Evolutionary conservation across 2,797 vertebrate species (phyloP).

Genomic region (Amazona finschi): DNA sequence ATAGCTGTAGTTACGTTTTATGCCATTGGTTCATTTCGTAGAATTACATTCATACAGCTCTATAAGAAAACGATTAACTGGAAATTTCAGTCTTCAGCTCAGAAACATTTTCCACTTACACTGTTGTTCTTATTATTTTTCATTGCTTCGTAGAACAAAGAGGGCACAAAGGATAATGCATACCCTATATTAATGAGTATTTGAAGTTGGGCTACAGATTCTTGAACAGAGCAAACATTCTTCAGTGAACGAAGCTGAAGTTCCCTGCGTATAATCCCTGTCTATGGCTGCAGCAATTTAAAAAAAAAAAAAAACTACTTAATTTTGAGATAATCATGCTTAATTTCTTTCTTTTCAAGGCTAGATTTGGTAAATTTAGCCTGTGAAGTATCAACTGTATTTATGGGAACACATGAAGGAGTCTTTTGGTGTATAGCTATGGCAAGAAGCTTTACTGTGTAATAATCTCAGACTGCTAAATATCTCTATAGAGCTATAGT

Average conservation of each 20-base stretch:
- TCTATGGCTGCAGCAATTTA: background rate
- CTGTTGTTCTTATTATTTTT: background rate
- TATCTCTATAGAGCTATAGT: background rate
- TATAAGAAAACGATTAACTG: background rate
- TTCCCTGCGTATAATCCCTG: background rate
- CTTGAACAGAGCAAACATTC: background rate
- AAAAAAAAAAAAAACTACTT: background rate
- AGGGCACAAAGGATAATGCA: background rate
- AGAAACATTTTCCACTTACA: background rate
- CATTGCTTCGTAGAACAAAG: background rate
- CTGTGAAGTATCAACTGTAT: background rate
- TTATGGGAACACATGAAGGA: background rate
- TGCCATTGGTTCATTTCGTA: background rate
- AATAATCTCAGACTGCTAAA: background rate
- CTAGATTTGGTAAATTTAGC: background rate
- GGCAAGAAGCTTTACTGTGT: background rate
- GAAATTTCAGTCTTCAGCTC: background rate
- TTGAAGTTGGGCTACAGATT: background rate
- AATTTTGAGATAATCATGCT: background rate
- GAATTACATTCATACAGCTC: background rate
- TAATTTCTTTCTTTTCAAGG: background rate
- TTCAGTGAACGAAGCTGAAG: background rate
- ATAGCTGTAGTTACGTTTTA: background rate
- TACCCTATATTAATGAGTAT: background rate
- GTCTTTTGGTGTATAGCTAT: background rate